A percentile compares a stretch with the other conserved stretches of the same genome.
Evolutionary conservation across 2,888 invertebrate species (phyloP).

Genomic region (Leptinotarsa rubiginosa): DNA sequence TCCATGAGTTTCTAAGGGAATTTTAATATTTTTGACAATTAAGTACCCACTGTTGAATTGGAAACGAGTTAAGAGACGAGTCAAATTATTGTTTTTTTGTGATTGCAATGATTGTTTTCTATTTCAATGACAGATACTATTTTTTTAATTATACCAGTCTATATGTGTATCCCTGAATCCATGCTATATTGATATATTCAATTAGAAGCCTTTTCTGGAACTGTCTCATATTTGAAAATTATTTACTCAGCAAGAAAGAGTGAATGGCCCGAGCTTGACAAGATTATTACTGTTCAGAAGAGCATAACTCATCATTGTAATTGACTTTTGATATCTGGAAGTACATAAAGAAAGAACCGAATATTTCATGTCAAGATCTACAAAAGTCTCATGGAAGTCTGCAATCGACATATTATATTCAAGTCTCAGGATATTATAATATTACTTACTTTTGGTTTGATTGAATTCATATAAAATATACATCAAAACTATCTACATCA

Average conservation of each 20-base stretch:
- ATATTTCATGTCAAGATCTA: neutral
- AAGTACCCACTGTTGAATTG: too few species aligned
- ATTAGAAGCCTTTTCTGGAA: too few species aligned
- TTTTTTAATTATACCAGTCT: too few species aligned
- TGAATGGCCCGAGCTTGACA: too few species aligned
- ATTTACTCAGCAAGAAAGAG: too few species aligned
- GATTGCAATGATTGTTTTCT: neutral
- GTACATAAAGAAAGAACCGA: neutral
- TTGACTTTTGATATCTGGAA: neutral
- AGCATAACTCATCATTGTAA: too few species aligned
- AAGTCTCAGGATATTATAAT: neutral
- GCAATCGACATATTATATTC: neutral
- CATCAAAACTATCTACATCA: constrained; percentile 40
- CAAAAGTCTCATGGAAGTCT: neutral
- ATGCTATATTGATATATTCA: too few species aligned
- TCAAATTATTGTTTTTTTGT: neutral
- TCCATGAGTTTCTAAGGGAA: neutral
- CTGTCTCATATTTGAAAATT: too few species aligned
- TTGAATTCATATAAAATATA: constrained; percentile 32
- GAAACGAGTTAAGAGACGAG: neutral
- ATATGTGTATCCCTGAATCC: too few species aligned
- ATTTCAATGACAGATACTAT: too few species aligned
- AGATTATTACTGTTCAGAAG: too few species aligned
- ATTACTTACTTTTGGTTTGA: constrained; percentile 34
- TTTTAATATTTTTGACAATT: neutral